phyloP scores from a whole-genome alignment of 2,888 invertebrate species.

The Aphelenchoides bicaudatus region DNA sequence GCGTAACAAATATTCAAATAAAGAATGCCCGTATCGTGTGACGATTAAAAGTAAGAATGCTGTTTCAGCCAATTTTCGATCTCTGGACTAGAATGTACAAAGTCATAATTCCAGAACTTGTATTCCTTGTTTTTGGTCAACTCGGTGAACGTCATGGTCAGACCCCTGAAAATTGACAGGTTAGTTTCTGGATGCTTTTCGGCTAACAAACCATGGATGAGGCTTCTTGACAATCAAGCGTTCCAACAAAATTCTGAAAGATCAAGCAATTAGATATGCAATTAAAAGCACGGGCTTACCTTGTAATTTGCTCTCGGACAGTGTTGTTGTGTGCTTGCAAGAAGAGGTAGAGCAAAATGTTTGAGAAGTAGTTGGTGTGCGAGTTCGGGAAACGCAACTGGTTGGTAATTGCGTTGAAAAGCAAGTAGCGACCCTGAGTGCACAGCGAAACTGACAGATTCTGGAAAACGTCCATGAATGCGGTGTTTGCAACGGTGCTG shows the following conservation, averaged over 20 bases:
- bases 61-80: no score
- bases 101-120: conserved; percentile 98
- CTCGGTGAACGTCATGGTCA: conserved; percentile 96
- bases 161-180: no score
- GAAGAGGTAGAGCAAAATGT: conserved; percentile 90
- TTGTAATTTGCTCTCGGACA: conserved; percentile 94
- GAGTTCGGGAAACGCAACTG: conserved; percentile 98
- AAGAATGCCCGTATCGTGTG: no score
- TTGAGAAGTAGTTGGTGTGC: conserved; percentile 99
- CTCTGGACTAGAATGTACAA: conserved; percentile 98
- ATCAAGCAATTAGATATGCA: conserved; percentile 6
- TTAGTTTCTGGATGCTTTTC: no score
- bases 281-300: conserved; percentile 55
- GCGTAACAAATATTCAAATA: no score
- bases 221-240: conserved; percentile 94
- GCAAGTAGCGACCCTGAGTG: conserved; percentile 93
- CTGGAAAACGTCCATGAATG: conserved; percentile 99
- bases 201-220: conserved; percentile 99
- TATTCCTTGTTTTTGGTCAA: conserved; percentile 95
- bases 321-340: conserved; percentile 87
- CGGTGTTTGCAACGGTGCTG: conserved; percentile 94
- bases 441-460: conserved; percentile 95
- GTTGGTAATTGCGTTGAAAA: conserved; percentile 96
- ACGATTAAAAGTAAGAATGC: no score
- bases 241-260: conserved; percentile 76